These are phyloP conservation scores for Campopleginae sp. DNA, from an alignment of 2,888 invertebrate genomes.

Conservation along the genomic window DNA sequence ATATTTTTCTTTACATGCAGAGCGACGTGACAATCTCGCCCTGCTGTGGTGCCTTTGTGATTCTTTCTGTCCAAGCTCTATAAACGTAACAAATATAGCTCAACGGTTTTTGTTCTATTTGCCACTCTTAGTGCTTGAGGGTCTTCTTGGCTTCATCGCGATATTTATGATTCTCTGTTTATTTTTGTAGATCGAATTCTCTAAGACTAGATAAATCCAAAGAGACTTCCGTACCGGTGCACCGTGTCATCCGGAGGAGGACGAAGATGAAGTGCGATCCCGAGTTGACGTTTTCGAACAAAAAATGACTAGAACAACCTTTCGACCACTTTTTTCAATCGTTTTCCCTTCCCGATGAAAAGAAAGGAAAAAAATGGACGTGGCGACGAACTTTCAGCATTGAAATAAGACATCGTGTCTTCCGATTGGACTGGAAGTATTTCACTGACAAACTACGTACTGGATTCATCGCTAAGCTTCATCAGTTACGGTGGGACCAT, in stretches of 20 bases:
- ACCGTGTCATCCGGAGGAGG: conserved; percentile 6
- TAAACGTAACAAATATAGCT: conserved; percentile 51
- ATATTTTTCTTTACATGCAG: conserved; percentile 19
- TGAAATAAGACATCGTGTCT: background rate
- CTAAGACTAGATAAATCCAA: conserved; percentile 38
- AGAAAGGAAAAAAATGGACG: background rate
- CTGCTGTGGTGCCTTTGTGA: conserved; percentile 10
- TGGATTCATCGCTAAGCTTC: background rate
- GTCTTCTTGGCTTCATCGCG: conserved; percentile 33
- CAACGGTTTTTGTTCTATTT: conserved; percentile 7
- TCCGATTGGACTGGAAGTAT: background rate
- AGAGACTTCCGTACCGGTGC: conserved; percentile 29
- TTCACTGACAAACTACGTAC: background rate
- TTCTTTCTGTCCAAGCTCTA: conserved; percentile 14
- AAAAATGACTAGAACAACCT: background rate
- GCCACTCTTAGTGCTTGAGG: conserved; percentile 6
- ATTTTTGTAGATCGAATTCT: conserved; percentile 48
- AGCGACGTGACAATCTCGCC: background rate
- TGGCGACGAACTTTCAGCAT: background rate
- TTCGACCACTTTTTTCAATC: background rate
- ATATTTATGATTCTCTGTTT: conserved; percentile 47
- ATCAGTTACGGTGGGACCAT: background rate
- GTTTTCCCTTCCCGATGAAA: background rate
- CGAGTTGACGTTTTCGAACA: background rate
- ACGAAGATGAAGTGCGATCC: conserved; percentile 9